Conservation (phyloP, 2,888 invertebrate genomes). For the Zeuzera pyrina region DNA sequence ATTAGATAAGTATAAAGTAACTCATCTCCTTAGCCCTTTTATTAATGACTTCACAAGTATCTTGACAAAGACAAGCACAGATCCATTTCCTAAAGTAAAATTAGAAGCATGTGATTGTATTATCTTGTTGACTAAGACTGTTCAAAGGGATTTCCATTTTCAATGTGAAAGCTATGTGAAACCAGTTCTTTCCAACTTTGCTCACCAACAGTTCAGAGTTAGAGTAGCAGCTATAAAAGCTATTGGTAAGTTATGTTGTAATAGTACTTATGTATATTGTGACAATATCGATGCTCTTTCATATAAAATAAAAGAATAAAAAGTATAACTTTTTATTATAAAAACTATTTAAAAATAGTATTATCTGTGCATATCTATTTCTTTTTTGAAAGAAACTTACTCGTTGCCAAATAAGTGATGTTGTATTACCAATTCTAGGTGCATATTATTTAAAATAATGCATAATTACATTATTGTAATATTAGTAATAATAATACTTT, state of each 20-base stretch:
- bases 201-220: conserved; percentile 88
- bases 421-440: too few species aligned
- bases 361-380: too few species aligned
- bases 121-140: conserved; percentile 73
- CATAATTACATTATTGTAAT: too few species aligned
- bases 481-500: too few species aligned
- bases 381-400: too few species aligned
- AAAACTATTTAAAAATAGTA: too few species aligned
- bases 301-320: too few species aligned
- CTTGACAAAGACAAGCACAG: conserved; percentile 79
- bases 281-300: too few species aligned
- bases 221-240: conserved; percentile 82
- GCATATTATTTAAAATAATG: too few species aligned
- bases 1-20: conserved; percentile 75
- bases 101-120: conserved; percentile 83
- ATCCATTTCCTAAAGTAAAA: conserved; percentile 87
- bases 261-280: too few species aligned
- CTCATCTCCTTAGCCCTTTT: conserved; percentile 76
- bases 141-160: conserved; percentile 81
- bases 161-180: conserved; percentile 82
- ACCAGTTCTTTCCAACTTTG: conserved; percentile 80
- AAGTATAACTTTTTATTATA: too few species aligned
- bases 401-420: too few species aligned
- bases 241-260: conserved; percentile 77
- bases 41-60: conserved; percentile 84